Base-by-base conservation (phyloP, 2,797 vertebrate species). In the Hypotaenidia okinawae region DNA sequence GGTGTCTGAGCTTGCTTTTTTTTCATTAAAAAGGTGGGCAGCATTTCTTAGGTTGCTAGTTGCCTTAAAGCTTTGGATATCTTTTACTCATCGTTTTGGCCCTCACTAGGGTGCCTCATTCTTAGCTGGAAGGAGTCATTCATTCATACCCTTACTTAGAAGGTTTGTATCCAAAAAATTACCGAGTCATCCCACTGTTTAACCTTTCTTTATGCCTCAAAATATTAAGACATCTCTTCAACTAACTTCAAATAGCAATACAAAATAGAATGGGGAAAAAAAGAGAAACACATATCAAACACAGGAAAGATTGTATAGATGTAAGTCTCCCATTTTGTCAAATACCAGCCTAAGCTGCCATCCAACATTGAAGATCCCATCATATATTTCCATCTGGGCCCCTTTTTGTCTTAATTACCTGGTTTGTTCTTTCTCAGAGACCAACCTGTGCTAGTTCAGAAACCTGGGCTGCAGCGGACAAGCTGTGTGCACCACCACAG, bases 401-500 rank as follows among this genome's bases (percentile, higher is more conserved):
- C 10, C 58, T 84, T 64, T 81, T 47, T 25, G 4, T 74, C 25
- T 9, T 59, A 73, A 19, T 95, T 64, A 61, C 33, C 24, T 63
- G 41, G 15, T 72, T 90, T 9, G 12, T 94, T 92, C 18, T 80
- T 91, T 76, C 72, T 79, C 45, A 89, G 70, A 57, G 70, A 76
- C 7, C 15, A 35, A 2, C 17, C 4, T 18, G 43, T 37, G 30
- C 57, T 77, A 30, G 6, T 76, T 76, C 17, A 52, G 75, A 74
- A 93, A 62, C 62, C 22, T 3, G 2, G 25, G 15, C 37, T 33
- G 24, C 39, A 33, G 74, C 9, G 43, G 33, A 33, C 6, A 19
- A 58, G 61, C 51, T 0, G 0, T 0, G 0, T 16, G 21, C 10
- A 5, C 14, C 28, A 5, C 27, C 0, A 6, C 47, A 88, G 83